Evolutionary conservation across 2,113 vertebrate species (phyloP), one percentile per base, ranked within the genome.

Genomic region (Maccullochella peelii): DNA sequence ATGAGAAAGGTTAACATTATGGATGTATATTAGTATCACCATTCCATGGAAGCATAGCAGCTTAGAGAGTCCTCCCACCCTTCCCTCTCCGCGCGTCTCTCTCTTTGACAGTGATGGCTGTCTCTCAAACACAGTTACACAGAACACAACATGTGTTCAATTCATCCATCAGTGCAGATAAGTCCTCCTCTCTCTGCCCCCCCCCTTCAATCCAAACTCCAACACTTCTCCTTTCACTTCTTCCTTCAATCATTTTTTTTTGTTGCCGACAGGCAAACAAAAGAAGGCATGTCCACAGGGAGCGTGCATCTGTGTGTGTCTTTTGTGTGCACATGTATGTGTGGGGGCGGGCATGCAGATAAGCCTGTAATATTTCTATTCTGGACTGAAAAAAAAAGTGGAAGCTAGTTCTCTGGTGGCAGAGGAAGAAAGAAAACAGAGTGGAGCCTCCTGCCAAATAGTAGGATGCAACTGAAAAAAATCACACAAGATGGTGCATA

Each of bases 331-430:
- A 21, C 42, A 8, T 58, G 59, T 68, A 50, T 66, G 61, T 44
- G 68, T 44, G 79, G 52, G 82, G 78, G 88, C 9, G 84, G 86
- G 87, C 85, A 89, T 86, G 89, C 68, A 88, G 85, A 92, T 91
- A 91, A 93, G 89, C 85, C 69, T 89, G 88, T 88, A 90, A 89
- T 89, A 90, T 86, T 92, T 88, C 86, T 88, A 91, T 92, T 92
- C 88, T 87, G 52, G 85, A 92, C 30, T 23, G 50, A 4, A 36
- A 76, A 65, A 38, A 73, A 38, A 76, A 78, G 62, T 65, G 74
- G 58, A 85, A 77, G 61, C 73, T 55, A 58, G 58, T 77, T 86
- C 83, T 83, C 61, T 38, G 83, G 74, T 77, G 40, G 82, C 20
- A 88, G 20, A 88, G 42, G 80, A 77, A 62, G 75, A 75, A 84